Base-by-base conservation (phyloP, 2,888 invertebrate genomes). In the Dynastes tityus region DNA sequence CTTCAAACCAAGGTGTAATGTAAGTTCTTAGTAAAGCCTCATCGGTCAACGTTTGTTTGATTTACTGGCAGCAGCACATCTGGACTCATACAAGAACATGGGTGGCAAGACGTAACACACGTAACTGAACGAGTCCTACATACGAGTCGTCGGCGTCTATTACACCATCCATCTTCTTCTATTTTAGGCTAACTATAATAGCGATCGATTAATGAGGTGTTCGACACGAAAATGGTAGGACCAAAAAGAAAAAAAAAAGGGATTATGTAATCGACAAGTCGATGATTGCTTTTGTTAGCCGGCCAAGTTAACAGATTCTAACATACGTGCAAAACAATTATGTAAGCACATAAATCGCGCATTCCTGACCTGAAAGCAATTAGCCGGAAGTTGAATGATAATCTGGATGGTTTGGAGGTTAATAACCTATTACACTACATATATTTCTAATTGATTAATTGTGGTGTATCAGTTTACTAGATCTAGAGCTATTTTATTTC, bases 161-260 rank as follows among this genome's bases (percentile, higher is more conserved):
- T 58, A 22, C 27, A 63, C 11, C 29, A 63, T 63, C 27, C 11
- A 63, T 63, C 63, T 32, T 63, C 63, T 63, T 63, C 63, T 63
- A 63, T 63, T 63, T 63, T 63, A 63, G 63, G 63, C 63, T 63
- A 63, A 63, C 63, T 63, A 63, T 63, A 63, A 32, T 63, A 29
- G 63, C 63, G 29, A 63, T 29, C 63, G 63, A 63, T 32, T 63
- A 63, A 63, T 63, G 63, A 63, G 63, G 29, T 32, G 63, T 63
- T 63, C 63, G 8, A 63, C 63, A 29, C 63, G 29, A 63, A 29
- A 63, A 63, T 63, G 63, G 32, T 63, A 13, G 29, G n/a, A 55
- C 55, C 55, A 63, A 16, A 16, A 16, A 22, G 0, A 4, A 22
- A 29, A 63, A 63, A 61, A n/a, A 58, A 22, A 22, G 2, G 0